phyloP scores from a whole-genome alignment of 2,888 invertebrate species.

The Sclerodermus sp. region DNA sequence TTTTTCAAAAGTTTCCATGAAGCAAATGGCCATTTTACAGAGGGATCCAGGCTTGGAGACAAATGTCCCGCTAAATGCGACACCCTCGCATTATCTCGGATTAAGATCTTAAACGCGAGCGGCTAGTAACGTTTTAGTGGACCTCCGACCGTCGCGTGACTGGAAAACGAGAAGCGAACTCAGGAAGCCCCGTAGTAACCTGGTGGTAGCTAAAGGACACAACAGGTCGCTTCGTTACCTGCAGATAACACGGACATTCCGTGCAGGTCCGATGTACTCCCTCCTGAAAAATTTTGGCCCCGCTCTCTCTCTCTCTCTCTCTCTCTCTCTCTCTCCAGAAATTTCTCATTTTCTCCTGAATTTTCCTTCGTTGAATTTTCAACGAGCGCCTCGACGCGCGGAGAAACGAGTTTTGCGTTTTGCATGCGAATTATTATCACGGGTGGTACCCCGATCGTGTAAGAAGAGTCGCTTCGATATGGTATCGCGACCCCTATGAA shows the following conservation, averaged over 20 bases:
- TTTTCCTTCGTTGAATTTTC: background rate
- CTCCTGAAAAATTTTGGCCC: no score
- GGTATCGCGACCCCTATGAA: conserved; percentile 26
- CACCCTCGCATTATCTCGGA: conserved; percentile 46
- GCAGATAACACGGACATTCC: conserved; percentile 39
- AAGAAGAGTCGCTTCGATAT: conserved; percentile 22
- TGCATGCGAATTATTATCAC: background rate
- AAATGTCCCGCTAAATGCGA: conserved; percentile 45
- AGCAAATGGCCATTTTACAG: no score
- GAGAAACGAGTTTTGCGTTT: conserved; percentile 1
- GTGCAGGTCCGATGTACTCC: conserved; percentile 4
- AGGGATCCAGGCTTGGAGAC: conserved; percentile 22
- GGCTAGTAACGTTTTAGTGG: conserved; percentile 26
- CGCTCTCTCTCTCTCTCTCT: conserved; percentile 5
- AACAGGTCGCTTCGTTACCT: conserved; percentile 46
- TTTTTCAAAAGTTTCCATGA: no score
- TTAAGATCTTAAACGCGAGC: conserved; percentile 42
- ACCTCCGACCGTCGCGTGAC: conserved; percentile 19
- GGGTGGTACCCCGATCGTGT: background rate
- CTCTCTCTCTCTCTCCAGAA: no score
- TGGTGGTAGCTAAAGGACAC: conserved; percentile 43
- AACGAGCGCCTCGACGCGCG: background rate
- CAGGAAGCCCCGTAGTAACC: conserved; percentile 22
- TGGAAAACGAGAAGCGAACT: conserved; percentile 13
- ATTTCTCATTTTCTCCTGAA: no score